These are phyloP conservation scores for Helleia helle DNA, from an alignment of 2,888 invertebrate species.

Conservation along the genomic window DNA sequence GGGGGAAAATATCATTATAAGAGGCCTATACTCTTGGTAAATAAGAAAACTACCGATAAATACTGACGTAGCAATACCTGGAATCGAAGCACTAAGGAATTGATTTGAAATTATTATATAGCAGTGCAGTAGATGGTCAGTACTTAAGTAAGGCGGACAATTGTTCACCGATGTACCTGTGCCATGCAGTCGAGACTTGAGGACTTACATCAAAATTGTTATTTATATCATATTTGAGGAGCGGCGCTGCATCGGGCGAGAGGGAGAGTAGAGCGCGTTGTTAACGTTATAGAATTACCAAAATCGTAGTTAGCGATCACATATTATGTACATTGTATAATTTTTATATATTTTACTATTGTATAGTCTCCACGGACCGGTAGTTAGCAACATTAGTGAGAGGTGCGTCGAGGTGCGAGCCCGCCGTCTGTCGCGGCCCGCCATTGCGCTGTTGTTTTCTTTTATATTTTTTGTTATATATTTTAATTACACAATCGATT, in stretches of 20 bases:
- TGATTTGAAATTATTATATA: conserved; percentile 54
- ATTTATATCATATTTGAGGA: neutral
- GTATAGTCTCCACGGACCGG: conserved; percentile 66
- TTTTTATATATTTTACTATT: conserved; percentile 72
- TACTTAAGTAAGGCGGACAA: conserved; percentile 48
- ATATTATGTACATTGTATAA: conserved; percentile 72
- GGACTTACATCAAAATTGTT: neutral
- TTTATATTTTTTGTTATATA: conserved; percentile 65
- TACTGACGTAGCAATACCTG: conserved; percentile 27
- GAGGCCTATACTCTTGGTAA: too few relatives aligned
- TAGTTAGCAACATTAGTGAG: conserved; percentile 58
- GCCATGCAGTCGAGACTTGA: conserved; percentile 14
- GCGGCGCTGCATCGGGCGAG: neutral
- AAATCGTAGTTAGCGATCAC: conserved; percentile 70
- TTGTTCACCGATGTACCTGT: conserved; percentile 29
- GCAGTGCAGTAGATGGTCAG: conserved; percentile 55
- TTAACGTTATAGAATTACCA: conserved; percentile 66
- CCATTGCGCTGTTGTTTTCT: conserved; percentile 59
- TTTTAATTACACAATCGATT: conserved; percentile 72
- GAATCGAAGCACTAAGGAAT: conserved; percentile 64
- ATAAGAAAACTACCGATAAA: conserved; percentile 20
- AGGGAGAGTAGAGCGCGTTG: conserved; percentile 13
- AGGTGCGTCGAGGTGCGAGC: conserved; percentile 41
- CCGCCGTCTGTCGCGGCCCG: conserved; percentile 37
- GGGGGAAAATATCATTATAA: too few relatives aligned